These are phyloP conservation scores for Drosophila fulvimacula DNA, from an alignment of 2,888 invertebrate species.

Conservation along the genomic window DNA sequence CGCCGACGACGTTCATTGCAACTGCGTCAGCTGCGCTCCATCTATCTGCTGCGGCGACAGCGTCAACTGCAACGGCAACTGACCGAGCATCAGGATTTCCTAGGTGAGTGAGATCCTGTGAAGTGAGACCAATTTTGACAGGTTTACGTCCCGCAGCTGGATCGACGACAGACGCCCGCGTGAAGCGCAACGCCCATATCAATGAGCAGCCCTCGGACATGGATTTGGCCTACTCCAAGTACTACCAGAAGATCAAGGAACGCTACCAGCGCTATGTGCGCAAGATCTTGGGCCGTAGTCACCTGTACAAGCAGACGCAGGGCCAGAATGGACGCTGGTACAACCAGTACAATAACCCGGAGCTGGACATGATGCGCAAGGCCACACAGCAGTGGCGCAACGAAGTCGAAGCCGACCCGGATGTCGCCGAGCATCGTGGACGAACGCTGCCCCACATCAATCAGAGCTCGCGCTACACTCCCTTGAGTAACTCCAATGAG, in stretches of 20 bases:
- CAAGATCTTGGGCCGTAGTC: conserved; percentile 76
- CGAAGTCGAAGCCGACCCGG: conserved; percentile 45
- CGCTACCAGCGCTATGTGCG: conserved; percentile 83
- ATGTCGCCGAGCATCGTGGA: conserved; percentile 46
- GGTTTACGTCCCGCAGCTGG: background rate
- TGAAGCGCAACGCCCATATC: conserved; percentile 43
- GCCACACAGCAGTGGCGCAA: conserved; percentile 70
- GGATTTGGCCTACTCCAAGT: conserved; percentile 81
- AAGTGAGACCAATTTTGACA: background rate
- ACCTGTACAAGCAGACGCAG: conserved; percentile 46
- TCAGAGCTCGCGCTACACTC: conserved; percentile 53
- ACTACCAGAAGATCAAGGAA: conserved; percentile 82
- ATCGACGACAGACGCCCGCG: conserved; percentile 19
- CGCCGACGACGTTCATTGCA: conserved; percentile 86
- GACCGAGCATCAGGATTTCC: conserved; percentile 43
- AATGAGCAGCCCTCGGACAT: conserved; percentile 69
- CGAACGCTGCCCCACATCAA: conserved; percentile 70
- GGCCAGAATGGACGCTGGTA: conserved; percentile 74
- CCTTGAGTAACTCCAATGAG: conserved; percentile 41
- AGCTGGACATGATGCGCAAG: conserved; percentile 65
- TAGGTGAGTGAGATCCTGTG: conserved; percentile 14
- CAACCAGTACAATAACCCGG: conserved; percentile 72
- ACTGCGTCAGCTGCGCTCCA: conserved; percentile 78
- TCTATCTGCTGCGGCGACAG: conserved; percentile 77
- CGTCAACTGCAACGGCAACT: conserved; percentile 68